These are phyloP conservation scores for Vireo griseus DNA, from an alignment of 2,797 vertebrate species.

Conservation along the genomic window DNA sequence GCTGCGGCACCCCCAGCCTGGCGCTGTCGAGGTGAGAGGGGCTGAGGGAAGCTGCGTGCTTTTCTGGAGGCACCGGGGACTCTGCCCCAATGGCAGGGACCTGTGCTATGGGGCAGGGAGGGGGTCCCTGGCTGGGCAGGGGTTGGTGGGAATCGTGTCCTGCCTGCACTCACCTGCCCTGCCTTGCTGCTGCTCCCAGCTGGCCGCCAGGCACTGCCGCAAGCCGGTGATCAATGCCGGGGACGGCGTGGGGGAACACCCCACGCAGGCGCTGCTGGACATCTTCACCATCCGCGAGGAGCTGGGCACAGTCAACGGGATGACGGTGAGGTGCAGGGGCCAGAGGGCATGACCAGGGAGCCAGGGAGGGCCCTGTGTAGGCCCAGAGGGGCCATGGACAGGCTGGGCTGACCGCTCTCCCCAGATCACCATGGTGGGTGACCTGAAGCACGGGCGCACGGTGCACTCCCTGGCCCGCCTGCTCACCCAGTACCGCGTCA, in stretches of 20 bases:
- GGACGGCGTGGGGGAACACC: slow-evolving; percentile 94
- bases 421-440: slow-evolving; percentile 96
- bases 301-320: slow-evolving; percentile 95
- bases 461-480: slow-evolving; percentile 94
- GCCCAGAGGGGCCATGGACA: accelerated
- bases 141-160: accelerated
- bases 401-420: accelerated
- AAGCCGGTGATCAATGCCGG: slow-evolving; percentile 94
- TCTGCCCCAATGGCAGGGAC: accelerated
- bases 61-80: accelerated
- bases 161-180: accelerated
- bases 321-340: slow-evolving; percentile 81
- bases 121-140: background rate
- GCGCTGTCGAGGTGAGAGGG: slow-evolving; percentile 87
- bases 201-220: slow-evolving; percentile 87
- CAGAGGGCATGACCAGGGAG: accelerated
- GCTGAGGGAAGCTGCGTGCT: accelerated
- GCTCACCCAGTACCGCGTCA: slow-evolving; percentile 93
- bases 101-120: accelerated
- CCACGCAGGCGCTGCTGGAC: slow-evolving; percentile 93
- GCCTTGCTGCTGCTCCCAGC: slow-evolving; percentile 55
- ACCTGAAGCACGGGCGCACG: slow-evolving; percentile 95
- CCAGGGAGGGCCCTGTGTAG: accelerated
- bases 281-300: slow-evolving; percentile 97
- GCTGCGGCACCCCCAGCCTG: slow-evolving; percentile 89